phyloP scores from a whole-genome alignment of 2,888 invertebrate genomes.

The Altica lythri region DNA sequence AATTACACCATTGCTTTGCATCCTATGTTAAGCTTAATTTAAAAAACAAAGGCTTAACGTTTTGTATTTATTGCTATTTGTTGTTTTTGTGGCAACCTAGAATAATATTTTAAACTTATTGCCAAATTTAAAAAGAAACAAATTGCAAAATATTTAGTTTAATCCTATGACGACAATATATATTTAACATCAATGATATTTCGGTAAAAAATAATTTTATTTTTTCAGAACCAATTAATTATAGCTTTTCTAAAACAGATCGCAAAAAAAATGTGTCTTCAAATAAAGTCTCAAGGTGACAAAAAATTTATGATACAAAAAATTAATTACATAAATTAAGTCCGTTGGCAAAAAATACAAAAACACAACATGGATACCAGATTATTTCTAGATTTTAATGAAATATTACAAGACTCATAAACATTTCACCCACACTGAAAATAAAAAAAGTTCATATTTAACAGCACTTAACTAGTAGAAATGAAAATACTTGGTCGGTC shows the following conservation, averaged over 20 bases:
- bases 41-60: too few species aligned
- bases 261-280: conserved; percentile 22
- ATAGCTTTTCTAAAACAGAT: conserved; percentile 15
- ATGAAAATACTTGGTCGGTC: conserved; percentile 44
- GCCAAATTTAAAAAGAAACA: too few species aligned
- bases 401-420: conserved; percentile 39
- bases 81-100: too few species aligned
- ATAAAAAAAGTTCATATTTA: conserved; percentile 42
- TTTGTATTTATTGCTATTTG: too few species aligned
- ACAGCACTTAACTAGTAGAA: conserved; percentile 41
- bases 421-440: conserved; percentile 41
- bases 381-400: conserved; percentile 40
- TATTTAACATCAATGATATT: conserved; percentile 16
- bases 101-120: too few species aligned
- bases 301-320: conserved; percentile 34
- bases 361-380: conserved; percentile 27
- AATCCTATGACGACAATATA: background rate
- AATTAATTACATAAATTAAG: conserved; percentile 40
- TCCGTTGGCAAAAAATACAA: conserved; percentile 35
- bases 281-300: conserved; percentile 28
- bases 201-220: background rate
- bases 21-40: too few species aligned
- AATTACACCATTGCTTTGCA: too few species aligned
- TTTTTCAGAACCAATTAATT: conserved; percentile 22
- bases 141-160: too few species aligned